phyloP scores from a whole-genome alignment of 2,888 invertebrate genomes.

The Papilio elwesi region DNA sequence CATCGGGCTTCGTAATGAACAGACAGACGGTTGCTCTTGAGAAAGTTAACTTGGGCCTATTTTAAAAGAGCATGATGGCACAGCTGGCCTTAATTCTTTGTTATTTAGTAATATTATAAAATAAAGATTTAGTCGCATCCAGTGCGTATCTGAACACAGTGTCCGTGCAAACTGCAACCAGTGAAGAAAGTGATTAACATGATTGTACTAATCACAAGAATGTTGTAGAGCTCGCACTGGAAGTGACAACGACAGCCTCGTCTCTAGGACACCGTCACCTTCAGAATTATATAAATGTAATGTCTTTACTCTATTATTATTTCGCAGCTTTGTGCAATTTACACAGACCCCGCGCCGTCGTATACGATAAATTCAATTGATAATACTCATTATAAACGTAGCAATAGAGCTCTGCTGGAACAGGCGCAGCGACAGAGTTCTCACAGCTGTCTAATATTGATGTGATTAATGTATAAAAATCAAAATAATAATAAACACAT shows the following conservation, averaged over 20 bases:
- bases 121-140: no score
- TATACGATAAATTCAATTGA: slow-evolving; percentile 19
- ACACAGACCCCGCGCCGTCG: not conserved
- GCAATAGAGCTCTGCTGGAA: not conserved
- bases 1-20: no score
- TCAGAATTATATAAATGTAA: slow-evolving; percentile 10
- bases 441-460: not conserved
- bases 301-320: not conserved
- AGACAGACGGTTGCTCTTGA: no score
- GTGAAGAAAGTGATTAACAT: no score
- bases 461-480: not conserved
- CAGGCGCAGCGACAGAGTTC: not conserved
- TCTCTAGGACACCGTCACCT: not conserved
- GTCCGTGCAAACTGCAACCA: no score
- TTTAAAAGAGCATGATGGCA: no score
- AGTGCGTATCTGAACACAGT: no score
- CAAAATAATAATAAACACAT: not conserved
- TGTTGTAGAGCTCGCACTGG: not conserved
- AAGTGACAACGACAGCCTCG: not conserved
- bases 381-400: slow-evolving; percentile 1
- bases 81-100: no score
- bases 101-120: no score
- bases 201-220: no score
- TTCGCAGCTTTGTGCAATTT: slow-evolving; percentile 5
- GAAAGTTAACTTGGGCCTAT: no score